Percentiles rank a stretch among this genome's conserved stretches.
These are phyloP conservation scores for Tokudaia muenninki DNA, from an alignment of 2,797 vertebrate genomes.

Conservation along the genomic window DNA sequence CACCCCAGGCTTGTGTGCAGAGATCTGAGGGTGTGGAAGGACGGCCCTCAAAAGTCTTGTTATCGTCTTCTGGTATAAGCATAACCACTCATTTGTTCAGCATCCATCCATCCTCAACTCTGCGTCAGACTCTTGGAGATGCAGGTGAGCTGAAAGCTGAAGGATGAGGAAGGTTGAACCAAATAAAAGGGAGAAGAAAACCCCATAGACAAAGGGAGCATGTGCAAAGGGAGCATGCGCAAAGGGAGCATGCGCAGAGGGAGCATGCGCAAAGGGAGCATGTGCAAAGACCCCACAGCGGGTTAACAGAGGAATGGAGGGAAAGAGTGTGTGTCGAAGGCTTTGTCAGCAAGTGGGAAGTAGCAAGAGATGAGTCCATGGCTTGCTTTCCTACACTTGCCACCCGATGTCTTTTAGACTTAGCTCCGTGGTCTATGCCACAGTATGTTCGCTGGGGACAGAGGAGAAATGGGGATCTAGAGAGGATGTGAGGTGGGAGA, in stretches of 20 bases:
- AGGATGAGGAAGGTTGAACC: not conserved
- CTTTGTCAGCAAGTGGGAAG: not conserved
- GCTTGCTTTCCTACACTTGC: not conserved
- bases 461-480: slow-evolving; percentile 37
- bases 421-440: not conserved
- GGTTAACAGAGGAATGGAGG: not conserved
- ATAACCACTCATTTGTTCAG: not conserved
- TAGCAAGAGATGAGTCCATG: not conserved
- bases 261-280: not conserved
- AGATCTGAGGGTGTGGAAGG: not conserved
- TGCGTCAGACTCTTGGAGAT: not conserved
- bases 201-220: not conserved
- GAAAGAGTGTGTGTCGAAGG: not conserved
- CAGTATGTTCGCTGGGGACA: not conserved
- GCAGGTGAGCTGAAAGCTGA: not conserved
- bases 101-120: not conserved
- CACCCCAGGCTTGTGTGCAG: not conserved
- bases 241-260: not conserved
- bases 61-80: not conserved
- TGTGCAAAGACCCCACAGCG: not conserved
- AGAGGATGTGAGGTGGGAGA: slow-evolving; percentile 62
- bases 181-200: not conserved
- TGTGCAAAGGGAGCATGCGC: not conserved
- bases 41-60: not conserved
- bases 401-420: slow-evolving; percentile 30